Base-by-base conservation (phyloP, 2,797 vertebrate genomes). In the Phaenicophaeus curvirostris region DNA sequence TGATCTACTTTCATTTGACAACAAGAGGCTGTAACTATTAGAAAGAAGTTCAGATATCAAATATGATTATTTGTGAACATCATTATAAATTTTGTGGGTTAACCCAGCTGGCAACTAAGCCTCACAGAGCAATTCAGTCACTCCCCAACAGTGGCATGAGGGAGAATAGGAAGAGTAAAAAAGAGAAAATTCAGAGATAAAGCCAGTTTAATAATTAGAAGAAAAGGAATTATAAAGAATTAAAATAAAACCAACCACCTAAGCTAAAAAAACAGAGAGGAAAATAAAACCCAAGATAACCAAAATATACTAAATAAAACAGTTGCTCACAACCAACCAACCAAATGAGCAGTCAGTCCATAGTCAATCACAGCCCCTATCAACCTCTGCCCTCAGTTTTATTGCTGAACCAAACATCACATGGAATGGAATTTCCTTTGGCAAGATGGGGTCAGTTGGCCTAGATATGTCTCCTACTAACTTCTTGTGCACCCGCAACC, bases 261-360 rank as follows among this genome's bases (percentile, higher is more conserved):
- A 44, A 44, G 1, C 1, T 31, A 39, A 62, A 39, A 39, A 53
- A 79, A 79, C 19, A 31, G 2, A 59, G 25, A 53, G 15, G 7
- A 50, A 57, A 66, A 83, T 27, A 27, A 48, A 41, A 8, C 3
- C 4, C 25, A 33, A 54, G 7, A 31, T 66, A 71, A 74, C 5
- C 8, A 48, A 69, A 61, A n/a, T 28, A 20, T 12, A 4, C 13
- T 67, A 27, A 61, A 61, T 3, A 15, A 5, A 3, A 21, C 2
- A 35, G 30, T 44, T 54, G 35, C 19, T 89, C 8, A 39, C 16
- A 9, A 48, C 2, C 27, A n/a, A 37, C 5, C 3, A 35, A 71
- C 3, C 0, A 0, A 44, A 69, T 39, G 24, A 37, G 7, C 13
- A 55, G 7, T 6, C 13, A 59, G 14, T 18, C 2, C 7, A 3